A percentile compares a stretch with the other conserved stretches of the same genome.
Conservation (phyloP, 2,888 invertebrate genomes). For the Euproctis similis region DNA sequence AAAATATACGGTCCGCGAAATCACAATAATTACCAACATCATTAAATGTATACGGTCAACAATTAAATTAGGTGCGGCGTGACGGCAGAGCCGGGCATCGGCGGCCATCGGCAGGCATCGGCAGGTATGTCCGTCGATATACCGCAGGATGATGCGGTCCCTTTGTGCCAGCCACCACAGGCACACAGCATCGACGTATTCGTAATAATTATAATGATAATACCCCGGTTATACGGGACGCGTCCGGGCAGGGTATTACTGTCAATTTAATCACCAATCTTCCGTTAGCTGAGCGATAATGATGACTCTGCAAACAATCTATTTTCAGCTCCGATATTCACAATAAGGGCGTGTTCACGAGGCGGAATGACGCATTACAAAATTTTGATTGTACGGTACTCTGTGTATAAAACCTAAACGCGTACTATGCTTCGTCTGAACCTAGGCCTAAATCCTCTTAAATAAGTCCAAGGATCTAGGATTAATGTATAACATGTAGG, state of each 20-base stretch:
- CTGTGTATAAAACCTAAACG: too few species aligned
- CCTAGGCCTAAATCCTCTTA: too few species aligned
- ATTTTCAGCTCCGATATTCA: too few species aligned
- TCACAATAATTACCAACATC: conserved; percentile 13
- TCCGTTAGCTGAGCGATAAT: conserved; percentile 5
- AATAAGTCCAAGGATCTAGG: too few species aligned
- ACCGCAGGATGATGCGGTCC: conserved; percentile 25
- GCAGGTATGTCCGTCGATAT: conserved; percentile 13
- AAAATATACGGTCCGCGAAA: too few species aligned
- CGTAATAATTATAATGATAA: conserved; percentile 11
- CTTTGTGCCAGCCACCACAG: conserved; percentile 17
- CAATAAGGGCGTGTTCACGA: too few species aligned
- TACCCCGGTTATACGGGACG: neutral
- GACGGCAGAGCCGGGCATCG: too few species aligned
- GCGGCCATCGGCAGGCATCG: too few species aligned
- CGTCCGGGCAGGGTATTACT: conserved; percentile 5
- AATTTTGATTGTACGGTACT: too few species aligned
- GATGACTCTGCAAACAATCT: neutral
- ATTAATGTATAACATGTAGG: too few species aligned
- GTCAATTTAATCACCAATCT: conserved; percentile 8
- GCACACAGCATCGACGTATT: conserved; percentile 1
- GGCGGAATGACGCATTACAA: too few species aligned
- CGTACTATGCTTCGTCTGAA: too few species aligned
- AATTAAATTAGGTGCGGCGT: conserved; percentile 22
- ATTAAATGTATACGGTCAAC: conserved; percentile 18